A percentile compares a stretch with the other conserved stretches of the same genome.
phyloP scores from a whole-genome alignment of 2,797 vertebrate species.

The Anomalospiza imberbis region DNA sequence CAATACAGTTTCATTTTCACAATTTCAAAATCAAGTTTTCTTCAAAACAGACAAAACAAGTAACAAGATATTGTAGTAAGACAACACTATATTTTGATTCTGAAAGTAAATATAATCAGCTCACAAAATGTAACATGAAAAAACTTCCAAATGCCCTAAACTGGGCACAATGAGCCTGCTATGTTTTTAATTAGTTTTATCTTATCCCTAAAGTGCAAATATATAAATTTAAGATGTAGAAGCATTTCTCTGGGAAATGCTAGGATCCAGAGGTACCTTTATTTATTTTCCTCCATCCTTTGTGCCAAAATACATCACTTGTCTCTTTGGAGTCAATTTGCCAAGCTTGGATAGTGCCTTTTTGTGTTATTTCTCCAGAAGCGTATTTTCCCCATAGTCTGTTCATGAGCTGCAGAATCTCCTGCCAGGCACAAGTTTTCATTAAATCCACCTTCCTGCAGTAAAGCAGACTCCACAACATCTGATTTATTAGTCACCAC shows the following conservation, averaged over 20 bases:
- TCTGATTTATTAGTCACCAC: neutral
- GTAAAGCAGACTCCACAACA: neutral
- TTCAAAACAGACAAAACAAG: neutral
- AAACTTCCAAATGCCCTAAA: neutral
- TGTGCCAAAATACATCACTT: neutral
- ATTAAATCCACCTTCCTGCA: neutral
- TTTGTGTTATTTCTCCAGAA: neutral
- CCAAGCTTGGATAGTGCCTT: neutral
- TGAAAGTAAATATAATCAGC: neutral
- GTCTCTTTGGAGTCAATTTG: neutral
- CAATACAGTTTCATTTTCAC: neutral
- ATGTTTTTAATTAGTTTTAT: neutral
- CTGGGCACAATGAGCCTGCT: neutral
- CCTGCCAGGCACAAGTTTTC: neutral
- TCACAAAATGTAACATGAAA: neutral
- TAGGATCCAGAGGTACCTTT: neutral
- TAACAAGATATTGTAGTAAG: neutral
- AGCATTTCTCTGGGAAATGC: neutral
- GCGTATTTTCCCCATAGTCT: fast-evolving
- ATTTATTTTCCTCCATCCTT: neutral
- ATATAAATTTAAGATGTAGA: neutral
- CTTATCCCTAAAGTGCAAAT: neutral
- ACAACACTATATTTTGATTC: neutral
- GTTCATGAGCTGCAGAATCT: neutral
- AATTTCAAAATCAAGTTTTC: neutral